Evolutionary conservation across 2,797 vertebrate species (phyloP).

Genomic region (Enteromius viviparus): DNA sequence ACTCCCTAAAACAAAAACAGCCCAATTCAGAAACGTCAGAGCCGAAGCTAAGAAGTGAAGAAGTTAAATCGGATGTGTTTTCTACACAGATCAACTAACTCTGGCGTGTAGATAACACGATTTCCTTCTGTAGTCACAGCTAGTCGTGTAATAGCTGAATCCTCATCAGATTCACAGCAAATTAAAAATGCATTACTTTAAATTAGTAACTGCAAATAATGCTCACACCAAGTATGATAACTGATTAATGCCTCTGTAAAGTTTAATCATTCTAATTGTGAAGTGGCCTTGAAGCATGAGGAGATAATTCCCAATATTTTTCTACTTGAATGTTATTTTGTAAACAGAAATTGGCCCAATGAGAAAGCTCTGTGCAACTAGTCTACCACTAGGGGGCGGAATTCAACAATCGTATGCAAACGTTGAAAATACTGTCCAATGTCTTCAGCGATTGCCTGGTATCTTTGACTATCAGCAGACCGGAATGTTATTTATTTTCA

Average conservation of each 20-base stretch:
- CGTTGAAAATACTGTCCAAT: neutral
- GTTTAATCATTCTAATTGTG: neutral
- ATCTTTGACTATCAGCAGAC: neutral
- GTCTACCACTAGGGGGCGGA: neutral
- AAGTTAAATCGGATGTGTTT: neutral
- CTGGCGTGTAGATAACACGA: no score
- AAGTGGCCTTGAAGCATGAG: no score
- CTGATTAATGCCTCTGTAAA: neutral
- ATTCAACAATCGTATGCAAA: neutral
- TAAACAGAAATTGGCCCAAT: neutral
- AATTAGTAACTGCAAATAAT: neutral
- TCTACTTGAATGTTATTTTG: no score
- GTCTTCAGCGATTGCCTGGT: neutral
- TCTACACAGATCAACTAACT: neutral
- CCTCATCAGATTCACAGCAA: neutral
- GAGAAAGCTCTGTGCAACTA: neutral
- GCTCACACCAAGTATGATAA: neutral
- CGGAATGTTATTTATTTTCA: neutral
- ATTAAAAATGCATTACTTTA: neutral
- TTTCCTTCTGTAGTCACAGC: neutral
- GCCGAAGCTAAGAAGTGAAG: neutral
- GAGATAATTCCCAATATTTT: neutral
- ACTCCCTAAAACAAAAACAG: conserved; percentile 17
- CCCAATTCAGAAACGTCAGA: neutral
- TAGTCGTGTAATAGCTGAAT: neutral